Percentiles rank a stretch among this genome's conserved stretches.
Evolutionary conservation across 2,888 invertebrate genomes (phyloP).

Genomic region (Mesochorus sp.): DNA sequence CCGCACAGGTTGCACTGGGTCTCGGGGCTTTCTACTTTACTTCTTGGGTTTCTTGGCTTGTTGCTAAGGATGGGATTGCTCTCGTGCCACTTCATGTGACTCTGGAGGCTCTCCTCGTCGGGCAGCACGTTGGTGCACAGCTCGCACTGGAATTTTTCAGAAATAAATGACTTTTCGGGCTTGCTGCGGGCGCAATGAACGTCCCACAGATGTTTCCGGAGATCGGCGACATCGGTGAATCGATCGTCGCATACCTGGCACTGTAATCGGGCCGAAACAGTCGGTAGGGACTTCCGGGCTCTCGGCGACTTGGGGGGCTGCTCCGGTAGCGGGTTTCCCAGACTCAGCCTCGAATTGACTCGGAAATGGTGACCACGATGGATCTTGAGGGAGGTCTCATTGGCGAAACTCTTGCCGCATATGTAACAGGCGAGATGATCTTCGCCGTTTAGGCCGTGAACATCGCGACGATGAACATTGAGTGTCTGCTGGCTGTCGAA

Average conservation of each 20-base stretch:
- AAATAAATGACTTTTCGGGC: slow-evolving; percentile 72
- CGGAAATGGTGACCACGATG: slow-evolving; percentile 85
- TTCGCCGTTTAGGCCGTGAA: slow-evolving; percentile 71
- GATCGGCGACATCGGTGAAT: slow-evolving; percentile 84
- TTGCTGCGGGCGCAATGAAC: slow-evolving; percentile 83
- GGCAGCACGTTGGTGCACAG: slow-evolving; percentile 83
- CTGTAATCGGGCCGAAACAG: slow-evolving; percentile 75
- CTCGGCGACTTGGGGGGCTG: slow-evolving; percentile 69
- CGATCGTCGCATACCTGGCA: slow-evolving; percentile 85
- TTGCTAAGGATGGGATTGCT: slow-evolving; percentile 76
- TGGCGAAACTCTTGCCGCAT: slow-evolving; percentile 86
- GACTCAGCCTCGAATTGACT: slow-evolving; percentile 80
- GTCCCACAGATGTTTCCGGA: slow-evolving; percentile 85
- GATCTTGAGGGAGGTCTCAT: slow-evolving; percentile 86
- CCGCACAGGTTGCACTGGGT: slow-evolving; percentile 85
- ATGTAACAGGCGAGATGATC: slow-evolving; percentile 85
- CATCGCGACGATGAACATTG: slow-evolving; percentile 71
- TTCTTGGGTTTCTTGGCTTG: slow-evolving; percentile 38
- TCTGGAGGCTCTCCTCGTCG: slow-evolving; percentile 80
- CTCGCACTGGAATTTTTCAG: slow-evolving; percentile 79
- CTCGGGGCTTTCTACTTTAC: slow-evolving; percentile 59
- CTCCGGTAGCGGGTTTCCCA: slow-evolving; percentile 40
- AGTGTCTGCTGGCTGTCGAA: slow-evolving; percentile 71
- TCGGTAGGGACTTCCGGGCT: slow-evolving; percentile 69
- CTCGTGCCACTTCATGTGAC: slow-evolving; percentile 83